Base-by-base conservation (phyloP, 2,113 vertebrate species). In the Channa argus region DNA sequence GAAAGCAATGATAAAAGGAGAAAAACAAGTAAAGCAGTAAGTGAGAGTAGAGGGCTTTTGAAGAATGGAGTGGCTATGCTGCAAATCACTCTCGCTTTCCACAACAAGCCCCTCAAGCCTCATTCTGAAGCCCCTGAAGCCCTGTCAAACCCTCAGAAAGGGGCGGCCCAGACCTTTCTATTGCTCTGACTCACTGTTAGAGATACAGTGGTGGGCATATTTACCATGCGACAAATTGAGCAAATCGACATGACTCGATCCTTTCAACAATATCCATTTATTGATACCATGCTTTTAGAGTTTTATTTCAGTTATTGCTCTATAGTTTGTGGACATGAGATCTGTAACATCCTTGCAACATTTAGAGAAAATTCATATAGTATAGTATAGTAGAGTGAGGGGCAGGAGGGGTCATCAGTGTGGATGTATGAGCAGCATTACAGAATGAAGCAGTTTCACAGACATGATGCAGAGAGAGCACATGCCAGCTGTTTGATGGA, bases 41-140 rank as follows among this genome's bases (percentile, higher is more conserved):
- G 14, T 24, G 50, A 34, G 14, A 60, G 33, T 43, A 51, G 52
- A 71, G 36, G 71, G 39, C 3, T 34, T 80, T 56, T 72, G 51
- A 59, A 50, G 66, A 70, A 79, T n/a, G 38, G 10, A 61, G 66
- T 2, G 3, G 50, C 55, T 44, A 13, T n/a, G 58, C 53, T 24
- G 37, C 50, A 71, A 67, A 77, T 85, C n/a, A 12, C 38, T 74
- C 46, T 71, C 34, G 79, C 51, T 83, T 55, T 44, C 39, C 49
- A 66, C 64, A 77, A 74, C 64, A 67, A 84, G 56, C 44, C 74
- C 61, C 71, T 49, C 15, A 70, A 75, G 63, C 47, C 62, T 73
- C 65, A 11, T 80, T 47, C 36, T 53, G 55, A 61, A 54, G 50
- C 49, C 62, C 66, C 53, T n/a, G 15, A 66, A 68, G 55, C 9